Evolutionary conservation across 2,888 invertebrate genomes (phyloP).

Genomic region (Drosophila atroscutellata): DNA sequence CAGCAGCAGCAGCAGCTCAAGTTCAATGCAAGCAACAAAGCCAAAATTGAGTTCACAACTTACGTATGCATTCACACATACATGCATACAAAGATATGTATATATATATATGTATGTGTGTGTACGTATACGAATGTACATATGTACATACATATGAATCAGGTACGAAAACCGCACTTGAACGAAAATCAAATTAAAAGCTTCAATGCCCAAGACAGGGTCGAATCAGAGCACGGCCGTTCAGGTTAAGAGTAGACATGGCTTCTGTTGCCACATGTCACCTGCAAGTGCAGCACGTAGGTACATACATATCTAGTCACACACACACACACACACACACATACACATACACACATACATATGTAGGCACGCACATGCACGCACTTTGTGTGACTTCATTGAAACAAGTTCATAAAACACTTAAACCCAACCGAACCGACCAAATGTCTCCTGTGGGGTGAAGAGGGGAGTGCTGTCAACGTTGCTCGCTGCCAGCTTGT

Average conservation of each 20-base stretch:
- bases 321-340: constrained; percentile 1
- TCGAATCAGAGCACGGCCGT: constrained; percentile 44
- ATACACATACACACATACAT: constrained; percentile 1
- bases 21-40: constrained; percentile 51
- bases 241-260: constrained; percentile 57
- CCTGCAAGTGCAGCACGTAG: constrained; percentile 36
- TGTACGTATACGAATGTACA: background rate
- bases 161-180: constrained; percentile 76
- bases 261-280: constrained; percentile 67
- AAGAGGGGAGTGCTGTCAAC: constrained; percentile 39
- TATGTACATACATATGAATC: constrained; percentile 14
- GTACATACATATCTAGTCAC: background rate
- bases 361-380: constrained; percentile 34
- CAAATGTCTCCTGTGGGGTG: constrained; percentile 64
- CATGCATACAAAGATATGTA: constrained; percentile 1
- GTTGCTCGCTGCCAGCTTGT: constrained; percentile 63
- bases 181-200: constrained; percentile 82
- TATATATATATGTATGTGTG: background rate
- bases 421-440: constrained; percentile 73
- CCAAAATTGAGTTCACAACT: constrained; percentile 44
- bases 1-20: constrained; percentile 27
- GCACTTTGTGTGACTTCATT: constrained; percentile 75
- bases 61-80: constrained; percentile 14
- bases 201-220: constrained; percentile 74
- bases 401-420: constrained; percentile 83